A percentile compares a stretch with the other conserved stretches of the same genome.
Evolutionary conservation across 1,140 invertebrate genomes (phyloP).

Genomic region (Drosophila sp.): DNA sequence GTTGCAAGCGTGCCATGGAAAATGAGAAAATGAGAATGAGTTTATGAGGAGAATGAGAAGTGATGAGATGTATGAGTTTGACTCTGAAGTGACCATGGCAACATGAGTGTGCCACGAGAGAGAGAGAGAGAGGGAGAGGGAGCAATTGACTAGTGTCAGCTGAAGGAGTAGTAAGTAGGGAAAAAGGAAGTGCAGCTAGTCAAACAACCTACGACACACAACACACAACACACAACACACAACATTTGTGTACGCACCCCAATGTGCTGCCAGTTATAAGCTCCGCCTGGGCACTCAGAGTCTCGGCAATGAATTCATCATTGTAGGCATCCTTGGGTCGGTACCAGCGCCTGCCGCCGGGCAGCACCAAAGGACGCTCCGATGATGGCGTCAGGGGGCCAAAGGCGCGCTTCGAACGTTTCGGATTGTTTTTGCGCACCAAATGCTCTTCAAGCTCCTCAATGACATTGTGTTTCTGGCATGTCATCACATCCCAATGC

Average conservation of each 20-base stretch:
- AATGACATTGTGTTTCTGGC: slow-evolving; percentile 84
- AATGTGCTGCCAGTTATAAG: slow-evolving; percentile 90
- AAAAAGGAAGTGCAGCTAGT: neutral
- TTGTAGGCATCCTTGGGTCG: slow-evolving; percentile 91
- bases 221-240: neutral
- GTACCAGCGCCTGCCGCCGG: slow-evolving; percentile 90
- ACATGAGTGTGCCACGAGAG: slow-evolving; percentile 30
- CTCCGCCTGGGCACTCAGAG: slow-evolving; percentile 90
- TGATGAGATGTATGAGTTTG: slow-evolving; percentile 14
- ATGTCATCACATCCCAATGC: slow-evolving; percentile 48
- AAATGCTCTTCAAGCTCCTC: slow-evolving; percentile 84
- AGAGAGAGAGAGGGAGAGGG: too few relatives aligned
- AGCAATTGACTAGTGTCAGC: slow-evolving; percentile 14
- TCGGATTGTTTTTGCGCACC: slow-evolving; percentile 85
- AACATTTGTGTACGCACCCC: slow-evolving; percentile 86
- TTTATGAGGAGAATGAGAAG: slow-evolving; percentile 18
- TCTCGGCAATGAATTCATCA: slow-evolving; percentile 91
- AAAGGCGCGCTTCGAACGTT: slow-evolving; percentile 85
- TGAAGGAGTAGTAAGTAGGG: neutral
- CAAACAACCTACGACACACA: slow-evolving; percentile 2
- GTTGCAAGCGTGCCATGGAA: slow-evolving; percentile 48
- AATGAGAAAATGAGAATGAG: slow-evolving; percentile 51
- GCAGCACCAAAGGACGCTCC: slow-evolving; percentile 87
- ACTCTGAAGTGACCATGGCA: slow-evolving; percentile 36
- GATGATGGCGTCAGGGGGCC: slow-evolving; percentile 86